Base-by-base conservation (phyloP, 2,797 vertebrate genomes). In the Leucoraja ocellata region DNA sequence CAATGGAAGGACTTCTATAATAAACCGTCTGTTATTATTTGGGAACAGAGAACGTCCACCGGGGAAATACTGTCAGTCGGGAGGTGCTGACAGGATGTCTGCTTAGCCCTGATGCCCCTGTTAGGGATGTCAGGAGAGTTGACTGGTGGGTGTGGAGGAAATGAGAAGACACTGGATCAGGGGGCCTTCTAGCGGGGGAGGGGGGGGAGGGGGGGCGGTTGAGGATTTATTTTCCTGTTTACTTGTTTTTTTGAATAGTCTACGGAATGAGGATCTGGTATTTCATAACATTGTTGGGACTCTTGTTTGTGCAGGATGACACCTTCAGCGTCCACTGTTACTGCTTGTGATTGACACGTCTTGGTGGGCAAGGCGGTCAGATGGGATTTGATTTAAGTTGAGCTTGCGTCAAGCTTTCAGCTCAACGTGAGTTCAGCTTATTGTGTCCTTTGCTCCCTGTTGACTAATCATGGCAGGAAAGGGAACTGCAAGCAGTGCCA, bases 41-140 rank as follows among this genome's bases (percentile, higher is more conserved):
- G 68, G 71, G 90, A 74, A 25, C 90, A 74, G 68, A 74, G 39
- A 74, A 25, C 90, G 18, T 46, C 71, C 90, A 92, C 11, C 36
- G 54, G 90, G 71, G 68, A 92, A 92, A 74, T 92, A 28, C 90
- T 54, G 39, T 54, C 21, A 74, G 25, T 74, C 90, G 21, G 54
- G 90, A 74, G 68, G 11, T n/a, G 71, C 71, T 92, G 1, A 58
- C 71, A 92, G 90, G 90, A 92, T 74, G 90, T 92, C 90, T 92
- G 23, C 76, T 73, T 92, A 74, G 71, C 25, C 90, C 71, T 16
- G 71, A 16, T 28, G 71, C 71, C 11, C 46, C 71, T 8, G 63
- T 76, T 54, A 10, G 81, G 84, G 90, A 92, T 46, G 90, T 92
- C 90, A 74, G 90, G 36, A 54, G 71, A 74, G 71, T n/a, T 73